phyloP scores from a whole-genome alignment of 2,797 vertebrate species.

The Oryzias dopingdopingensis region DNA sequence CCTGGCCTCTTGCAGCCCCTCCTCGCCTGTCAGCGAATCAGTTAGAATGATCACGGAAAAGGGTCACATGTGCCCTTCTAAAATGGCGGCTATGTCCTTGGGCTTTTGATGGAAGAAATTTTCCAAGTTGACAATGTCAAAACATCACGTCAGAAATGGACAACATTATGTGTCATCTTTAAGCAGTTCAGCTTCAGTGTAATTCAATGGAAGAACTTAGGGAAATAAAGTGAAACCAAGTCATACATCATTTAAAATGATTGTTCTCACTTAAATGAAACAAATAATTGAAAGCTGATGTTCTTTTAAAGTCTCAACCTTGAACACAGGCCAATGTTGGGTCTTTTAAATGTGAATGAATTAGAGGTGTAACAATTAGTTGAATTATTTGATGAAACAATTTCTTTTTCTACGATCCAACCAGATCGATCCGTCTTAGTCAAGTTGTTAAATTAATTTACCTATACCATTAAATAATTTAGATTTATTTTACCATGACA shows the following conservation, averaged over 20 bases:
- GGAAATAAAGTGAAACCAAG: conserved; percentile 19
- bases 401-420: no score
- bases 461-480: no score
- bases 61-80: conserved; percentile 60
- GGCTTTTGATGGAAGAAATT: conserved; percentile 59
- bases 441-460: no score
- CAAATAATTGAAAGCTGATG: conserved; percentile 45
- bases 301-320: conserved; percentile 25
- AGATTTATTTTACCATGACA: no score
- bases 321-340: conserved; percentile 38
- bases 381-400: no score
- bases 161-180: conserved; percentile 67
- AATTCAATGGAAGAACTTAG: conserved; percentile 56
- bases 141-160: conserved; percentile 66
- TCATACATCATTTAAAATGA: conserved; percentile 33
- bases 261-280: conserved; percentile 44
- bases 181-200: conserved; percentile 42
- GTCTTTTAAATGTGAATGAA: background rate
- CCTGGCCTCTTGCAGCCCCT: conserved; percentile 73
- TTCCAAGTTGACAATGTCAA: conserved; percentile 65
- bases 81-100: conserved; percentile 65
- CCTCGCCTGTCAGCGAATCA: conserved; percentile 51
- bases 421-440: no score
- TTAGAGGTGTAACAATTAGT: no score
- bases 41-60: conserved; percentile 54